These are phyloP conservation scores for Oreochromis grahami DNA, from an alignment of 2,797 vertebrate species.

Conservation along the genomic window DNA sequence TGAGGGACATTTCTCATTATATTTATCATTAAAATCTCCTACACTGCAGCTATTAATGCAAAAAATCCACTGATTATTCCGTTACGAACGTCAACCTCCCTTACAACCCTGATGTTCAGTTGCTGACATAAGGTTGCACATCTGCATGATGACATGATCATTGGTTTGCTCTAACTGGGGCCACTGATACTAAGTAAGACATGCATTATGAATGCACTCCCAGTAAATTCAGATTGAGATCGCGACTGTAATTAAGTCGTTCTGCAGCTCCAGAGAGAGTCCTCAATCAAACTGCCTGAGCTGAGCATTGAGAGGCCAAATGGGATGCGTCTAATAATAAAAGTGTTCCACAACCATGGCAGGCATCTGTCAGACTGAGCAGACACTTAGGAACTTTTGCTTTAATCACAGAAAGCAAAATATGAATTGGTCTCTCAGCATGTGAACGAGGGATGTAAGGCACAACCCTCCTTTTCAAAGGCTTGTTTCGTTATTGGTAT, in stretches of 20 bases:
- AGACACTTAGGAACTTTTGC: conserved; percentile 4
- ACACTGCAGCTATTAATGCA: background rate
- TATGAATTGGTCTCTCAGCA: conserved; percentile 17
- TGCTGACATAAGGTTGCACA: background rate
- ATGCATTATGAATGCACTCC: conserved; percentile 57
- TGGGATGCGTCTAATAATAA: conserved; percentile 58
- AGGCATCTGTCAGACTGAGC: conserved; percentile 5
- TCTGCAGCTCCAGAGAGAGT: conserved; percentile 36
- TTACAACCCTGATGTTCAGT: background rate
- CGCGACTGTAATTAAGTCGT: conserved; percentile 62
- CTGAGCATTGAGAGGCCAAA: conserved; percentile 39
- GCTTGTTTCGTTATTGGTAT: background rate
- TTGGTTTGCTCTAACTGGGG: conserved; percentile 24
- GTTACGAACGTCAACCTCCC: background rate
- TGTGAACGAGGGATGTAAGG: background rate
- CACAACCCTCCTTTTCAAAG: background rate
- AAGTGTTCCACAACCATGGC: conserved; percentile 14
- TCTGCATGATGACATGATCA: background rate
- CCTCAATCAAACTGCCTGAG: conserved; percentile 58
- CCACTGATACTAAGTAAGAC: conserved; percentile 19
- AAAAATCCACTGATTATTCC: background rate
- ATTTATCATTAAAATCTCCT: background rate
- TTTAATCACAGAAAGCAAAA: background rate
- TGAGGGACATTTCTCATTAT: background rate
- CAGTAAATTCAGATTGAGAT: conserved; percentile 51